phyloP scores from a whole-genome alignment of 2,113 vertebrate genomes.

The Cacatua alba region DNA sequence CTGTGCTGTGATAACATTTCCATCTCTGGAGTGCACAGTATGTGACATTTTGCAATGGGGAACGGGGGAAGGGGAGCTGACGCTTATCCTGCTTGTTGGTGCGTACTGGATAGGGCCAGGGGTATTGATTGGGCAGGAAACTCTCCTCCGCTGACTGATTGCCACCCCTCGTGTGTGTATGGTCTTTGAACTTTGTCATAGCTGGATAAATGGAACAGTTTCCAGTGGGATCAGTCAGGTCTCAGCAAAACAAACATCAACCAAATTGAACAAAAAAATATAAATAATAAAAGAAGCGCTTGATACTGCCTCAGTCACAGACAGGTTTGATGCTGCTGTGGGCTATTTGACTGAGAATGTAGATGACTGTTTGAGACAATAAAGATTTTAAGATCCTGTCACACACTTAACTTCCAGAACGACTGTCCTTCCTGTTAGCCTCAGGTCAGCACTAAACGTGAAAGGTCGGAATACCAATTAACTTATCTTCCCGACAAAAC shows the following conservation, averaged over 20 bases:
- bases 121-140: conserved; percentile 3
- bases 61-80: background rate
- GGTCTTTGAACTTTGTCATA: background rate
- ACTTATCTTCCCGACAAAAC: background rate
- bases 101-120: background rate
- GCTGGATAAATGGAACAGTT: conserved; percentile 22
- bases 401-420: background rate
- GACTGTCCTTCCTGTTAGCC: background rate
- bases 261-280: background rate
- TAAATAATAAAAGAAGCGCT: conserved; percentile 34
- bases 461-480: conserved; percentile 45
- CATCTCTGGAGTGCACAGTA: conserved; percentile 27
- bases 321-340: background rate
- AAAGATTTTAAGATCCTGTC: conserved; percentile 12
- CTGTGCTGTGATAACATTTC: conserved; percentile 69
- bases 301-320: background rate
- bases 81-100: conserved; percentile 17
- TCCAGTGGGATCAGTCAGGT: background rate
- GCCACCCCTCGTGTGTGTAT: background rate
- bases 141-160: conserved; percentile 21
- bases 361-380: background rate
- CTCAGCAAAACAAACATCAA: conserved; percentile 20
- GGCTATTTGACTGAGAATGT: background rate
- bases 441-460: conserved; percentile 3
- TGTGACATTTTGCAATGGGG: conserved; percentile 51